Percentiles rank a stretch among this genome's conserved stretches.
Evolutionary conservation across 2,113 vertebrate species (phyloP).

Genomic region (Hemicordylus capensis): DNA sequence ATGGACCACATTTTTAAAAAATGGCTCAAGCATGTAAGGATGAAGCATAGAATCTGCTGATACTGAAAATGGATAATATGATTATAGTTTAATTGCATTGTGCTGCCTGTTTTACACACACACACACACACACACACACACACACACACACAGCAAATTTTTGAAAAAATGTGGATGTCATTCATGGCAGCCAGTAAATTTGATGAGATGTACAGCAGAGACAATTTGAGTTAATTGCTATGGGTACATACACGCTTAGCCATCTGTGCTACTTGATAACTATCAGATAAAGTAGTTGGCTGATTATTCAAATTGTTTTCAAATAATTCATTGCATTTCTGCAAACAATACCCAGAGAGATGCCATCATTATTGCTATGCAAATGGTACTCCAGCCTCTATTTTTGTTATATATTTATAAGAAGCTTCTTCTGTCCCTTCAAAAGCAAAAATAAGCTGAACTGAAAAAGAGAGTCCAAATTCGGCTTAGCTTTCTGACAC

Average conservation of each 20-base stretch:
- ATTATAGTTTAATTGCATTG: conserved; percentile 1
- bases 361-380: not conserved
- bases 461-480: not conserved
- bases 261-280: conserved; percentile 50
- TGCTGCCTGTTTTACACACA: not conserved
- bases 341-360: conserved; percentile 26
- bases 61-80: not conserved
- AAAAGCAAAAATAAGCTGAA: conserved; percentile 13
- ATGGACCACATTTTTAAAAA: accelerated
- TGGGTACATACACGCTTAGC: conserved; percentile 31
- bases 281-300: conserved; percentile 22
- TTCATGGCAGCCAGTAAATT: conserved; percentile 42
- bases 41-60: not conserved
- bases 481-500: not conserved
- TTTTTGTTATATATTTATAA: not conserved
- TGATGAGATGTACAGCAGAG: conserved; percentile 22
- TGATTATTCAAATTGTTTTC: conserved; percentile 50
- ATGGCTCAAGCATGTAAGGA: not conserved
- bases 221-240: conserved; percentile 40
- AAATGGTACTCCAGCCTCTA: conserved; percentile 21
- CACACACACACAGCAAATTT: not conserved
- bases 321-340: conserved; percentile 25
- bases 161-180: not conserved
- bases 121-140: not conserved
- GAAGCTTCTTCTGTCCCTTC: not conserved